phyloP scores from a whole-genome alignment of 2,797 vertebrate genomes.

The Urocyon cinereoargenteus region DNA sequence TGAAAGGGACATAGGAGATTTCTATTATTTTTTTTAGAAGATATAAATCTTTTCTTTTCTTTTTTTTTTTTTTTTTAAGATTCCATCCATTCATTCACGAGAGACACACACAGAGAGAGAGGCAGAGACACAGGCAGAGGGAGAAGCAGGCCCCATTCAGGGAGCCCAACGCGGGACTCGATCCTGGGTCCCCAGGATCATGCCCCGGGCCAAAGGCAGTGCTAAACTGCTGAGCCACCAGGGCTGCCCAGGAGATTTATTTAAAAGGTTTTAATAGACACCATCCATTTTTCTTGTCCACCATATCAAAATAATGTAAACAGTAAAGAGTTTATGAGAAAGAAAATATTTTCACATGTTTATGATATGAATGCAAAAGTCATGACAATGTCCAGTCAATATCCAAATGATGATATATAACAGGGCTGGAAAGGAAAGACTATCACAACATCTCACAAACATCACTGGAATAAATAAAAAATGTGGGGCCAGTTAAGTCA shows the following conservation, averaged over 20 bases:
- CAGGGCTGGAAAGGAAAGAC: not conserved
- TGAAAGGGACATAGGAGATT: not conserved
- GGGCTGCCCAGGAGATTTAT: not conserved
- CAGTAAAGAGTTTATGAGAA: not conserved
- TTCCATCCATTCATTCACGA: too few relatives aligned
- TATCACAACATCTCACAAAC: not conserved
- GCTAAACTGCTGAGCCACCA: too few relatives aligned
- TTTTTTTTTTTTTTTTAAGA: too few relatives aligned
- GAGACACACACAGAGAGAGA: too few relatives aligned
- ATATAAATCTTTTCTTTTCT: too few relatives aligned
- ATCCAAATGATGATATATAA: not conserved
- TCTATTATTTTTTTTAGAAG: too few relatives aligned
- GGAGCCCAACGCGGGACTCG: too few relatives aligned
- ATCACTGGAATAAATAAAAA: not conserved
- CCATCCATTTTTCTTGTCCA: not conserved
- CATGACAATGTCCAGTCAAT: not conserved
- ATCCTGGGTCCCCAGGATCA: too few relatives aligned
- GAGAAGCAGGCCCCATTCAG: too few relatives aligned
- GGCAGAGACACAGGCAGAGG: too few relatives aligned
- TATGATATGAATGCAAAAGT: not conserved
- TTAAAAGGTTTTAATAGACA: not conserved
- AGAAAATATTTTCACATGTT: not conserved
- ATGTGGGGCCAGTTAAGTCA: not conserved
- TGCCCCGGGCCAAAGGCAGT: too few relatives aligned
- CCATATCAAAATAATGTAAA: not conserved